A percentile compares a stretch with the other conserved stretches of the same genome.
Evolutionary conservation across 2,888 invertebrate species (phyloP).

Genomic region (Abrostola tripartita): DNA sequence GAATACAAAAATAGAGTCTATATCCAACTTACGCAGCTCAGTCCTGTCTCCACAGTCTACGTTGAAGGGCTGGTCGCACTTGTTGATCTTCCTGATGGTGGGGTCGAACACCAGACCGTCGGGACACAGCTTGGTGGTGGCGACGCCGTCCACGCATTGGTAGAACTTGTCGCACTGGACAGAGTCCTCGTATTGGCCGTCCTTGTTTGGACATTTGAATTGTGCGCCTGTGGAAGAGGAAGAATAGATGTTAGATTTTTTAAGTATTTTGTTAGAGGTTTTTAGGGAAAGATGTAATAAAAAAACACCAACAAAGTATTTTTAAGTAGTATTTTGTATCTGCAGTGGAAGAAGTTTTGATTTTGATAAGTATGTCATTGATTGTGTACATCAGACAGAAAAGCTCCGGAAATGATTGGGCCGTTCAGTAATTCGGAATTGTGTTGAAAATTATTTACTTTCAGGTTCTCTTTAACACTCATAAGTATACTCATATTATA

Average conservation of each 20-base stretch:
- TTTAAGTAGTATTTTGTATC: too few relatives aligned
- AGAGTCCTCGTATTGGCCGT: slow-evolving; percentile 94
- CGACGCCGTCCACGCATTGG: slow-evolving; percentile 92
- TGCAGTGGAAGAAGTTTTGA: too few relatives aligned
- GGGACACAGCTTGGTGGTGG: slow-evolving; percentile 93
- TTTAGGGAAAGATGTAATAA: slow-evolving; percentile 9
- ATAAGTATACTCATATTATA: too few relatives aligned
- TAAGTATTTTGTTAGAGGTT: not conserved
- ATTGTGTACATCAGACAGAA: too few relatives aligned
- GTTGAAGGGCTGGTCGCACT: slow-evolving; percentile 97
- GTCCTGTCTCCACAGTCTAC: slow-evolving; percentile 96
- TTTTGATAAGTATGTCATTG: too few relatives aligned
- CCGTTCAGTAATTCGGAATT: too few relatives aligned
- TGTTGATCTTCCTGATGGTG: slow-evolving; percentile 94
- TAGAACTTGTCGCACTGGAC: slow-evolving; percentile 96
- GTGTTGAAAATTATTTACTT: too few relatives aligned
- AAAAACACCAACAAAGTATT: not conserved
- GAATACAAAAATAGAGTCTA: not conserved
- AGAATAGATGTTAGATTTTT: not conserved
- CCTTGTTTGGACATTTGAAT: slow-evolving; percentile 93
- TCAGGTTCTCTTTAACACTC: too few relatives aligned
- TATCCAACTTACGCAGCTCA: slow-evolving; percentile 93
- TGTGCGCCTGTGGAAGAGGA: slow-evolving; percentile 77
- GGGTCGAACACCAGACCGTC: slow-evolving; percentile 97
- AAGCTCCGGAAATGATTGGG: too few relatives aligned